Evolutionary conservation across 2,888 invertebrate genomes (phyloP).

Genomic region (Conchocele bisecta): DNA sequence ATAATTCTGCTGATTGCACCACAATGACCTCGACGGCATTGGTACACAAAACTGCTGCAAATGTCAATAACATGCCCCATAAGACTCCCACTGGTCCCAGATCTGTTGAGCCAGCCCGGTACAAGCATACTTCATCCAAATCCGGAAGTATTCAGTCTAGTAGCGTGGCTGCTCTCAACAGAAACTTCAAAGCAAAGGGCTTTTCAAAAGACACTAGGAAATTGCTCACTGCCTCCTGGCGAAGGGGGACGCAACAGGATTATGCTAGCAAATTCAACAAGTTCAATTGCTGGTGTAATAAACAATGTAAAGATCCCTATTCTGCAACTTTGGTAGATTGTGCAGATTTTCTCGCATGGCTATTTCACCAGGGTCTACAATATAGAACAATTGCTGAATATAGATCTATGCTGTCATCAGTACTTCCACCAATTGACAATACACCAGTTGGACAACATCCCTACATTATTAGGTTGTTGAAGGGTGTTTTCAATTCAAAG

Average conservation of each 20-base stretch:
- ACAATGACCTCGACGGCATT: conserved; percentile 13
- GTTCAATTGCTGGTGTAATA: conserved; percentile 12
- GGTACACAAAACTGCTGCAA: conserved; percentile 17
- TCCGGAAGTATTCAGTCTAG: conserved; percentile 27
- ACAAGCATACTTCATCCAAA: conserved; percentile 26
- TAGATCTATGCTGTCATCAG: too few species aligned
- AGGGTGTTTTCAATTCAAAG: too few species aligned
- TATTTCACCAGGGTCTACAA: too few species aligned
- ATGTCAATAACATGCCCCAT: conserved; percentile 1
- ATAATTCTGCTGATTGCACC: conserved; percentile 1
- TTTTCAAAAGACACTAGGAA: conserved; percentile 31
- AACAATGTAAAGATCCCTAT: conserved; percentile 10
- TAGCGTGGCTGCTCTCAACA: conserved; percentile 39
- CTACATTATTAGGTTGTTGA: too few species aligned
- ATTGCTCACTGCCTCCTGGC: conserved; percentile 19
- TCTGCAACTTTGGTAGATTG: background rate
- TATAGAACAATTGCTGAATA: too few species aligned
- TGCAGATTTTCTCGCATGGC: conserved; percentile 1
- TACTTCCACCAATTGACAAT: too few species aligned
- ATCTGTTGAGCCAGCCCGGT: conserved; percentile 14
- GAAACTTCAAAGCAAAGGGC: conserved; percentile 15
- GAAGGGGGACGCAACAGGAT: conserved; percentile 11
- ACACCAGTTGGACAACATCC: too few species aligned
- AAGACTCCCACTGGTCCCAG: conserved; percentile 1
- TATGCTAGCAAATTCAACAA: conserved; percentile 9